These are phyloP conservation scores for Nyctibius grandis DNA, from an alignment of 2,797 vertebrate species.

Conservation along the genomic window DNA sequence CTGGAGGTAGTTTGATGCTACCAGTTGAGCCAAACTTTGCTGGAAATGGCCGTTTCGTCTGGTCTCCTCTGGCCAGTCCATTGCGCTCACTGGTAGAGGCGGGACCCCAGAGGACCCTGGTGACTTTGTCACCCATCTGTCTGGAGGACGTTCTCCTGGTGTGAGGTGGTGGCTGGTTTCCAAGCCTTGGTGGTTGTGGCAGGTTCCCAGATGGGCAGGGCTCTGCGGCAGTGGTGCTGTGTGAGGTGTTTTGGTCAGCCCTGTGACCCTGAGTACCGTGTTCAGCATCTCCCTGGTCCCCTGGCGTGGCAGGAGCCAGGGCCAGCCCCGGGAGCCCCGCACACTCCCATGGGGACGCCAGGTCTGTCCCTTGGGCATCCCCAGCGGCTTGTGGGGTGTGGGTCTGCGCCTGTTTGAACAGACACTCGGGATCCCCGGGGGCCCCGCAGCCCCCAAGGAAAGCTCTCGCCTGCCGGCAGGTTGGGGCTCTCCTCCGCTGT, in stretches of 20 bases:
- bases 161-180: not conserved
- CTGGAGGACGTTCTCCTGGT: not conserved
- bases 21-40: not conserved
- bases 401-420: rapidly evolving
- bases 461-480: not conserved
- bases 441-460: not conserved
- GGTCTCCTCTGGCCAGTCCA: not conserved
- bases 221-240: not conserved
- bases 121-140: not conserved
- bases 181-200: not conserved
- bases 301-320: rapidly evolving
- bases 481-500: not conserved
- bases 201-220: not conserved
- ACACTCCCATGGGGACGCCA: rapidly evolving
- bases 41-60: not conserved
- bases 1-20: not conserved
- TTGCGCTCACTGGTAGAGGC: not conserved
- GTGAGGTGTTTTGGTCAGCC: rapidly evolving
- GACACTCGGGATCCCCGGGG: not conserved
- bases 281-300: not conserved
- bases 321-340: not conserved
- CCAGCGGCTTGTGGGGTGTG: not conserved
- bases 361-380: not conserved
- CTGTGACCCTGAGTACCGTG: not conserved
- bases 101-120: not conserved